Evolutionary conservation across 2,888 invertebrate genomes (phyloP).

Genomic region (Tromatobia lineatoria): DNA sequence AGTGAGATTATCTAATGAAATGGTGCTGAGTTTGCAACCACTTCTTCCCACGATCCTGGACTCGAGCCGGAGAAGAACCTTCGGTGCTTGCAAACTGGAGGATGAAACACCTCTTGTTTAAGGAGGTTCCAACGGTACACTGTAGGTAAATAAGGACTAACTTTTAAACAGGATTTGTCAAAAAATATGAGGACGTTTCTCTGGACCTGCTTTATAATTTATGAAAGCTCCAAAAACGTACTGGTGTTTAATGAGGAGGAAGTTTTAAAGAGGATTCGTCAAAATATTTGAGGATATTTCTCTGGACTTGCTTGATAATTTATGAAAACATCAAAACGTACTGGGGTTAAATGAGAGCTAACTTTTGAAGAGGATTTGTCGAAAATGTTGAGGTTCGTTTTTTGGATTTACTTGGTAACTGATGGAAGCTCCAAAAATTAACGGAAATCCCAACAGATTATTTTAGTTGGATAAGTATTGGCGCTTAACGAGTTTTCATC

Average conservation of each 20-base stretch:
- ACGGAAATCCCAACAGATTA: too few species aligned
- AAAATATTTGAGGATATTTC: too few species aligned
- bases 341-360: too few species aligned
- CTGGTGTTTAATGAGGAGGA: too few species aligned
- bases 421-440: background rate
- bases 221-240: too few species aligned
- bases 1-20: constrained; percentile 54
- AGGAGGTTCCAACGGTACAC: constrained; percentile 15
- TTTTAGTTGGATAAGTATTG: too few species aligned
- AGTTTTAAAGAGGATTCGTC: too few species aligned
- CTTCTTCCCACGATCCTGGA: constrained; percentile 6
- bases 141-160: constrained; percentile 14
- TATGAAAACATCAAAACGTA: background rate
- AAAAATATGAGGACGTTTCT: background rate
- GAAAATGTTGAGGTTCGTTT: too few species aligned
- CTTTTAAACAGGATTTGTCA: background rate
- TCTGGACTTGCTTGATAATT: too few species aligned
- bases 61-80: background rate
- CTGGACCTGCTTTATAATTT: background rate
- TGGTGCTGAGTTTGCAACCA: constrained; percentile 55
- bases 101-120: constrained; percentile 11
- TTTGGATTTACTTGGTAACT: too few species aligned
- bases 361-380: too few species aligned
- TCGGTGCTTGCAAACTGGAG: constrained; percentile 11
- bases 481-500: too few species aligned